These are phyloP conservation scores for Tyto alba DNA, from an alignment of 2,113 vertebrate genomes.

Conservation along the genomic window DNA sequence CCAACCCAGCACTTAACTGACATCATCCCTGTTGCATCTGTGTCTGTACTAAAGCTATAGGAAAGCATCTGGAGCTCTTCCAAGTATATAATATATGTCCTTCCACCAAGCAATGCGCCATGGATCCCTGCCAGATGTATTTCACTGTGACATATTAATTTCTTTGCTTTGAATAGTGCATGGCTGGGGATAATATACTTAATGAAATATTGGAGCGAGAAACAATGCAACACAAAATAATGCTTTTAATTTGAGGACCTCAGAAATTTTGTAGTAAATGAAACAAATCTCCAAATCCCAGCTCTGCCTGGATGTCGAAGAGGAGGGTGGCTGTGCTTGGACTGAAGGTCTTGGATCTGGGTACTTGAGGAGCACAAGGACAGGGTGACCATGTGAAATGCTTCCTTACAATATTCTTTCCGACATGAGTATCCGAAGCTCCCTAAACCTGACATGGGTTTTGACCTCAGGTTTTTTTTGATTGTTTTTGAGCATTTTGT, in stretches of 20 bases:
- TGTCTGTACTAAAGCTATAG: neutral
- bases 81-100: neutral
- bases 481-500: neutral
- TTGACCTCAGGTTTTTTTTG: neutral
- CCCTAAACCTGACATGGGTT: neutral
- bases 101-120: neutral
- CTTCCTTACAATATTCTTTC: neutral
- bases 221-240: neutral
- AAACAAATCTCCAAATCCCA: neutral
- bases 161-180: neutral
- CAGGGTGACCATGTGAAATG: neutral
- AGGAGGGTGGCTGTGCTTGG: neutral
- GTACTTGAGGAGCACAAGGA: neutral
- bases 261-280: neutral
- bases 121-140: neutral
- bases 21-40: constrained; percentile 17
- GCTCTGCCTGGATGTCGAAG: neutral
- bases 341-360: neutral
- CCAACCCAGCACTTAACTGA: neutral
- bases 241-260: neutral
- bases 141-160: neutral
- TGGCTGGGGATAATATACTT: neutral
- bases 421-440: neutral
- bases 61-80: neutral
- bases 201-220: neutral